Percentiles rank a stretch among this genome's conserved stretches.
Evolutionary conservation across 1,140 invertebrate species (phyloP).

Genomic region (Cydia fagiglandana): DNA sequence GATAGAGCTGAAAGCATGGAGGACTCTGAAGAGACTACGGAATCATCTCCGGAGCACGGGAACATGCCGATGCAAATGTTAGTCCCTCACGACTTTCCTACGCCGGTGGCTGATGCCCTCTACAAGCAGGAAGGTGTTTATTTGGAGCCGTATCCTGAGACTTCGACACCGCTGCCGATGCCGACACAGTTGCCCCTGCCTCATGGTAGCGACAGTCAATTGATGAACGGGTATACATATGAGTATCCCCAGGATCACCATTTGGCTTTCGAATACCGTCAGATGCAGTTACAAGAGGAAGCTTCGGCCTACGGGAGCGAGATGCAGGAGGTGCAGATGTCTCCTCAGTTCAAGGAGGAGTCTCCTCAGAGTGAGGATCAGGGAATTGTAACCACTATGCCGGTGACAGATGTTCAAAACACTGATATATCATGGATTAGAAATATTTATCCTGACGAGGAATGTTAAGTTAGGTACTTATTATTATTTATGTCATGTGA

Average conservation of each 20-base stretch:
- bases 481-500: not conserved
- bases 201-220: not conserved
- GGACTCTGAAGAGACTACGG: conserved; percentile 52
- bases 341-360: not conserved
- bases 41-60: conserved; percentile 43
- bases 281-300: conserved; percentile 37
- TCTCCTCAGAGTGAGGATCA: not conserved
- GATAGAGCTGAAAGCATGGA: conserved; percentile 42
- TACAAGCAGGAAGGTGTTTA: conserved; percentile 33
- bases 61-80: conserved; percentile 37
- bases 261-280: conserved; percentile 24
- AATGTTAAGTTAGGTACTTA: conserved; percentile 18
- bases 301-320: conserved; percentile 25
- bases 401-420: conserved; percentile 36
- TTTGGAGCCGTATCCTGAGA: conserved; percentile 36
- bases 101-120: conserved; percentile 22
- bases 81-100: conserved; percentile 37
- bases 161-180: conserved; percentile 34
- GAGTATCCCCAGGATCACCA: not conserved
- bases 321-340: conserved; percentile 31
- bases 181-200: not conserved
- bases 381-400: not conserved
- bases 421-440: conserved; percentile 59
- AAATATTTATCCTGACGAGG: conserved; percentile 48
- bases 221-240: conserved; percentile 2